A percentile compares a stretch with the other conserved stretches of the same genome.
These are phyloP conservation scores for Taphrorychus bicolor DNA, from an alignment of 2,888 invertebrate genomes.

Conservation along the genomic window DNA sequence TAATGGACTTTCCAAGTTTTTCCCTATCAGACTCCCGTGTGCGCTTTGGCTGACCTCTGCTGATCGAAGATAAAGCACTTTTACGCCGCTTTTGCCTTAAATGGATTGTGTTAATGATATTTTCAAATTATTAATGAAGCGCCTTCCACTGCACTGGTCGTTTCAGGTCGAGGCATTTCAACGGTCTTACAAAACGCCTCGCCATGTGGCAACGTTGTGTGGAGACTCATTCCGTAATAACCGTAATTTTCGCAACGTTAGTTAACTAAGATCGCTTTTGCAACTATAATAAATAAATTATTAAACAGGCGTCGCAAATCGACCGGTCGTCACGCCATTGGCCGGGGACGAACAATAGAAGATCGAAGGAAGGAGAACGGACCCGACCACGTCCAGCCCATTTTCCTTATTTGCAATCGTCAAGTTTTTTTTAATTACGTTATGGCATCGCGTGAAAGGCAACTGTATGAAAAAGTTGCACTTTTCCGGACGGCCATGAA, in stretches of 20 bases:
- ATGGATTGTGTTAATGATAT: slow-evolving; percentile 29
- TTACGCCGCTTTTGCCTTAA: slow-evolving; percentile 11
- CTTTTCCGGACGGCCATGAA: slow-evolving; percentile 37
- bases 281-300: slow-evolving; percentile 39
- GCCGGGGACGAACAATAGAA: slow-evolving; percentile 38
- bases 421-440: slow-evolving; percentile 29
- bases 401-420: slow-evolving; percentile 40
- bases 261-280: slow-evolving; percentile 11
- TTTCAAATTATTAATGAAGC: slow-evolving; percentile 24
- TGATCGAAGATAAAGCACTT: slow-evolving; percentile 12
- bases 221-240: not conserved
- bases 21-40: slow-evolving; percentile 14
- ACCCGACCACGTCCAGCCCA: slow-evolving; percentile 30
- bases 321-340: slow-evolving; percentile 32
- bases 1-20: slow-evolving; percentile 26
- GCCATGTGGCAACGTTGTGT: not conserved
- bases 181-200: not conserved
- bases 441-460: slow-evolving; percentile 17
- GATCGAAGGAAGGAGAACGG: slow-evolving; percentile 39
- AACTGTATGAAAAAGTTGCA: slow-evolving; percentile 24
- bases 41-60: slow-evolving; percentile 13
- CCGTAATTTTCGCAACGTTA: not conserved
- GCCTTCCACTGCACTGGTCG: not conserved
- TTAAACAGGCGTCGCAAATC: slow-evolving; percentile 34
- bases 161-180: not conserved